These are phyloP conservation scores for Paedocypris sp. DNA, from an alignment of 2,113 vertebrate genomes.

Conservation along the genomic window DNA sequence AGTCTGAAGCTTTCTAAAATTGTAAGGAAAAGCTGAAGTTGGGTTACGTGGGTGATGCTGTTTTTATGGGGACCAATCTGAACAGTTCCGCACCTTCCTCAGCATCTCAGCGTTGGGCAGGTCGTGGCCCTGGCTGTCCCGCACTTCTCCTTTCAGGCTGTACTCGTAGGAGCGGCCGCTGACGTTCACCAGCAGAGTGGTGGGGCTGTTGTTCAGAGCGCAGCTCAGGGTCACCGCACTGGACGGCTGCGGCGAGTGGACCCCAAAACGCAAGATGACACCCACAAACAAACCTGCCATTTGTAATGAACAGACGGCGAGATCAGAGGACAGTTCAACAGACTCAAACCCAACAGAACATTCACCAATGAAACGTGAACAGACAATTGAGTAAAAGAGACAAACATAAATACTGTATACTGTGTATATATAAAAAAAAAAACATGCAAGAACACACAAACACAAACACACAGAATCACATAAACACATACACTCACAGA, in stretches of 20 bases:
- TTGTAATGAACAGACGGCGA: neutral
- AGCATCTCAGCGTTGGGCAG: conserved; percentile 92
- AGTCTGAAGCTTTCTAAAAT: too few species aligned
- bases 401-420: too few species aligned
- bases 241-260: conserved; percentile 76
- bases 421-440: too few species aligned
- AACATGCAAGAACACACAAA: too few species aligned
- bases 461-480: too few species aligned
- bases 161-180: conserved; percentile 92
- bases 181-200: conserved; percentile 84
- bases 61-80: too few species aligned
- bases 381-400: too few species aligned
- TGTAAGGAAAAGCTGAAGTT: too few species aligned
- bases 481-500: too few species aligned
- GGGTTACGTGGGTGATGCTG: too few species aligned
- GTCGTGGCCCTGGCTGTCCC: conserved; percentile 71
- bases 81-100: conserved; percentile 69
- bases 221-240: conserved; percentile 77
- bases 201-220: conserved; percentile 76
- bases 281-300: conserved; percentile 89
- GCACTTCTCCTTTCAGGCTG: conserved; percentile 84
- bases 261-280: conserved; percentile 81
- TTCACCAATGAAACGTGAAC: too few species aligned
- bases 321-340: neutral
- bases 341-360: conserved; percentile 79